Conservation (phyloP, 2,113 vertebrate genomes). For the Hemichromis elongatus region DNA sequence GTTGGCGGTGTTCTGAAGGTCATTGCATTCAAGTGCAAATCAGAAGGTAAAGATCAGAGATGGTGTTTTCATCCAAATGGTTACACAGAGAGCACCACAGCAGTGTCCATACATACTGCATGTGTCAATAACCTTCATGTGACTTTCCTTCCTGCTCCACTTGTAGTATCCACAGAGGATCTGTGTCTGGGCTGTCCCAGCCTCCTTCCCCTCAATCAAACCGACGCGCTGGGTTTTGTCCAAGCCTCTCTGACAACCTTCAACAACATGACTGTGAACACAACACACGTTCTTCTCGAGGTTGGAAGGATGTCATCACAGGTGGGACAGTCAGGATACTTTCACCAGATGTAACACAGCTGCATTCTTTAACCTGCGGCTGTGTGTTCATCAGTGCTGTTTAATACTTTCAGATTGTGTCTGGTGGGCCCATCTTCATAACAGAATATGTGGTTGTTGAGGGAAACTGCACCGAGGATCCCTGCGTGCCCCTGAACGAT, state of each 20-base stretch:
- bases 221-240: slow-evolving; percentile 53
- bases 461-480: slow-evolving; percentile 63
- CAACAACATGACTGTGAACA: slow-evolving; percentile 43
- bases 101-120: too few relatives aligned
- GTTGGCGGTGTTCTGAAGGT: slow-evolving; percentile 62
- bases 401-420: slow-evolving; percentile 53
- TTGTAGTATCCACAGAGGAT: slow-evolving; percentile 60
- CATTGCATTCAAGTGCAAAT: slow-evolving; percentile 78
- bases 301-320: slow-evolving; percentile 67
- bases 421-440: slow-evolving; percentile 1
- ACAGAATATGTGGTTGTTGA: slow-evolving; percentile 69
- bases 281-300: slow-evolving; percentile 49
- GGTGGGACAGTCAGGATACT: slow-evolving; percentile 26
- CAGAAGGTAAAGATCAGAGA: slow-evolving; percentile 72
- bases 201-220: slow-evolving; percentile 69
- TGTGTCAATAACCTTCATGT: not conserved
- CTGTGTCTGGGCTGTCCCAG: slow-evolving; percentile 40
- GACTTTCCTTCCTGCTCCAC: not conserved
- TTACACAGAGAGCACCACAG: not conserved
- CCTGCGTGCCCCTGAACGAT: slow-evolving; percentile 43
- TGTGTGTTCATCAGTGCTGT: not conserved
- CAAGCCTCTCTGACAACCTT: slow-evolving; percentile 49
- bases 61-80: not conserved
- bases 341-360: not conserved
- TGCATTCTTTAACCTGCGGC: not conserved